Percentiles rank a stretch among this genome's conserved stretches.
Conservation (phyloP, 2,797 vertebrate genomes). For the Etheostoma perlongum region DNA sequence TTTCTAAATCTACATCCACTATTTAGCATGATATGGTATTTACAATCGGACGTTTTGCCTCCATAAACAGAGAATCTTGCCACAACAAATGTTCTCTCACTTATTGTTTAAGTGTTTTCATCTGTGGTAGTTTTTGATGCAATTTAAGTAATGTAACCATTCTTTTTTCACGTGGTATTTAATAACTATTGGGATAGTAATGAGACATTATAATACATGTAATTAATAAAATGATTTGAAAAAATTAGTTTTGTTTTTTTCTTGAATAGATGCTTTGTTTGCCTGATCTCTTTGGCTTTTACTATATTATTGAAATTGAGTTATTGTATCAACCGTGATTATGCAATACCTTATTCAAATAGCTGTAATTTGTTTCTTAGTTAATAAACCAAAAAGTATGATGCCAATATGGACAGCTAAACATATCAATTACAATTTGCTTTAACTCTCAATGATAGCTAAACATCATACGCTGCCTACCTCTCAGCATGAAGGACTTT, state of each 20-base stretch:
- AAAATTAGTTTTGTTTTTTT: slow-evolving; percentile 34
- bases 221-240: slow-evolving; percentile 80
- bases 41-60: slow-evolving; percentile 53
- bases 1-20: slow-evolving; percentile 54
- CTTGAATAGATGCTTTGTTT: not conserved
- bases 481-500: not conserved
- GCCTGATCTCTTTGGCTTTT: not conserved
- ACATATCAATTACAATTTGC: too few relatives aligned
- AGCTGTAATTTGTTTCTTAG: not conserved
- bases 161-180: slow-evolving; percentile 77
- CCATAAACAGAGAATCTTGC: slow-evolving; percentile 46
- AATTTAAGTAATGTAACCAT: slow-evolving; percentile 73
- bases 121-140: slow-evolving; percentile 75
- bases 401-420: too few relatives aligned
- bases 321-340: not conserved
- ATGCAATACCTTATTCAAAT: not conserved
- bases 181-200: slow-evolving; percentile 81
- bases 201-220: slow-evolving; percentile 76
- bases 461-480: not conserved
- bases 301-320: not conserved
- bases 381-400: not conserved
- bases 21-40: slow-evolving; percentile 70
- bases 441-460: not conserved
- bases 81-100: slow-evolving; percentile 53
- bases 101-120: slow-evolving; percentile 58